Evolutionary conservation across 1,140 invertebrate genomes (phyloP).

Genomic region (Cecropterus lyciades): DNA sequence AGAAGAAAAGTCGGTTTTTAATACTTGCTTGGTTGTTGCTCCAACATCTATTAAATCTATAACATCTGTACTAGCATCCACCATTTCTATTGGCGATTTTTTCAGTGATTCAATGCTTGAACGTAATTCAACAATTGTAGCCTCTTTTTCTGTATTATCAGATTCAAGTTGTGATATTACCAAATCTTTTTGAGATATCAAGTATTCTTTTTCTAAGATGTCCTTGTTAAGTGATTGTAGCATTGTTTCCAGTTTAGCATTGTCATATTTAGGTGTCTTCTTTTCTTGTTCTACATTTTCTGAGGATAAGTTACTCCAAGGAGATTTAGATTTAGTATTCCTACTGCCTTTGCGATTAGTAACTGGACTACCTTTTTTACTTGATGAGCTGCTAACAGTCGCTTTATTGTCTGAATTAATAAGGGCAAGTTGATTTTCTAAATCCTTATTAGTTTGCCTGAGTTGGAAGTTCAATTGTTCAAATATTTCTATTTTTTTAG

Average conservation of each 20-base stretch:
- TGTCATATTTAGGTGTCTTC: slow-evolving; percentile 61
- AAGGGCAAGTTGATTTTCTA: slow-evolving; percentile 82
- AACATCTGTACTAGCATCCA: slow-evolving; percentile 49
- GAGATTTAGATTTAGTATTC: slow-evolving; percentile 69
- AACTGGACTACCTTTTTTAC: slow-evolving; percentile 67
- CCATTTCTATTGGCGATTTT: slow-evolving; percentile 35
- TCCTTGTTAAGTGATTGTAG: slow-evolving; percentile 80
- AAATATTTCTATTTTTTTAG: slow-evolving; percentile 79
- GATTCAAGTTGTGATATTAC: slow-evolving; percentile 59
- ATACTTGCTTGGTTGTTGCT: slow-evolving; percentile 23
- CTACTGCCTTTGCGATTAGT: slow-evolving; percentile 69
- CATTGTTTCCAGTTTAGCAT: slow-evolving; percentile 63
- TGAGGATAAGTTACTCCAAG: slow-evolving; percentile 71
- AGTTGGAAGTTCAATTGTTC: slow-evolving; percentile 84
- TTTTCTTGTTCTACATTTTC: slow-evolving; percentile 70
- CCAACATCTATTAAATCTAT: slow-evolving; percentile 41
- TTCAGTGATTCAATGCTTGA: slow-evolving; percentile 38
- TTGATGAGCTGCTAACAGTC: slow-evolving; percentile 45
- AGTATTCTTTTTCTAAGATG: slow-evolving; percentile 79
- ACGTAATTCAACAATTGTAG: slow-evolving; percentile 49
- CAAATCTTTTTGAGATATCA: slow-evolving; percentile 68
- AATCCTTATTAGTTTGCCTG: slow-evolving; percentile 83
- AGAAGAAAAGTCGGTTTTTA: slow-evolving; percentile 28
- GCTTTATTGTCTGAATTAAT: slow-evolving; percentile 58
- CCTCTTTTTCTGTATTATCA: slow-evolving; percentile 52